Evolutionary conservation across 2,797 vertebrate species (phyloP).

Genomic region (Syngnathus rostellatus): DNA sequence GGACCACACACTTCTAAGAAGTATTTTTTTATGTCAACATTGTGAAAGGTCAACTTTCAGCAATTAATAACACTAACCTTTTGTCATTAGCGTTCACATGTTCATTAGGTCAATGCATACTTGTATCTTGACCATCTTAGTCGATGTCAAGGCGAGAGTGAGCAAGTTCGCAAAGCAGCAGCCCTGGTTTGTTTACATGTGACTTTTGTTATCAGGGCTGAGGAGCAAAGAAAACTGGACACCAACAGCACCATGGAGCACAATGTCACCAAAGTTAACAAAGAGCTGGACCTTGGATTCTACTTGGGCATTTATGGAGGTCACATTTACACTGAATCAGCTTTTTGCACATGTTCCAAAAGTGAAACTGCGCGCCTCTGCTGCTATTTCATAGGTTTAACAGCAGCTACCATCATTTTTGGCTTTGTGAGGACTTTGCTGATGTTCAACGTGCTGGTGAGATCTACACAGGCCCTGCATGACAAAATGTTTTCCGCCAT

Average conservation of each 20-base stretch:
- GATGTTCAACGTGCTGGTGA: conserved; percentile 79
- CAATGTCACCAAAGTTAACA: conserved; percentile 27
- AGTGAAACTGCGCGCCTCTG: neutral
- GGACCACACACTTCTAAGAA: neutral
- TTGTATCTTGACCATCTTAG: neutral
- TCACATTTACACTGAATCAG: conserved; percentile 13
- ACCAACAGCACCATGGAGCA: conserved; percentile 4
- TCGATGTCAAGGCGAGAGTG: neutral
- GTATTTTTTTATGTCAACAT: neutral
- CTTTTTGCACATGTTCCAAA: neutral
- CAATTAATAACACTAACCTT: neutral
- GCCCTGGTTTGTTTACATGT: neutral
- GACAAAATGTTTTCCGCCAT: conserved; percentile 65
- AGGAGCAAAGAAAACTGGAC: conserved; percentile 50
- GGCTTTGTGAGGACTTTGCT: conserved; percentile 74
- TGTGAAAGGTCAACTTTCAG: neutral
- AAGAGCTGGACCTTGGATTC: conserved; percentile 47
- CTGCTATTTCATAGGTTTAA: conserved; percentile 71
- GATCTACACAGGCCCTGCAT: conserved; percentile 76
- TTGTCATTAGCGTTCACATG: neutral
- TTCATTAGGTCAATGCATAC: neutral
- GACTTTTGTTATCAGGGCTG: conserved; percentile 49
- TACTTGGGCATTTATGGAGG: conserved; percentile 67
- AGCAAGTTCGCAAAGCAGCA: neutral
- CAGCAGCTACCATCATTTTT: conserved; percentile 72